Evolutionary conservation across 2,888 invertebrate genomes (phyloP).

Genomic region (Andrena dorsata): DNA sequence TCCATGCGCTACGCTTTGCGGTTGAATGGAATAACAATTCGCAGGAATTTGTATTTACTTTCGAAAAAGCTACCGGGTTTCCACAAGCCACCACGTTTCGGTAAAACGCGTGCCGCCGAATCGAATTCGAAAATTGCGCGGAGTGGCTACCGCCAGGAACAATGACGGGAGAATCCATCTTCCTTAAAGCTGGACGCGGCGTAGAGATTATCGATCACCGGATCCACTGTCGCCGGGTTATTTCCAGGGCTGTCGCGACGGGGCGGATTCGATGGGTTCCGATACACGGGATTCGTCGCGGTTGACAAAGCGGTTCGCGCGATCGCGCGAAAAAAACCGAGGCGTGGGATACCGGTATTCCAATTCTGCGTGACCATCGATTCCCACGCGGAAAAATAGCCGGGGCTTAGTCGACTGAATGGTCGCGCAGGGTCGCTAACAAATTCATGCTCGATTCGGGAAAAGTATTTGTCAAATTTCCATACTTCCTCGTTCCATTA

Average conservation of each 20-base stretch:
- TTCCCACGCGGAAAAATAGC: not conserved
- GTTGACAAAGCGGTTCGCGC: slow-evolving; percentile 15
- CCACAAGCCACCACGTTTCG: not conserved
- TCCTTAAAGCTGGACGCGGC: slow-evolving; percentile 33
- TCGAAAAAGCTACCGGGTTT: not conserved
- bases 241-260: not conserved
- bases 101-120: not conserved
- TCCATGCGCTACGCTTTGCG: too few relatives aligned
- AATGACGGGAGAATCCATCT: slow-evolving; percentile 27
- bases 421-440: too few relatives aligned
- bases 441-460: slow-evolving; percentile 3
- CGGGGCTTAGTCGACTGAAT: not conserved
- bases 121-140: not conserved
- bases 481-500: too few relatives aligned
- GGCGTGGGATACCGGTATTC: slow-evolving; percentile 17
- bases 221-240: not conserved
- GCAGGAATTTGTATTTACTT: too few relatives aligned
- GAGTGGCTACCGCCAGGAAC: not conserved
- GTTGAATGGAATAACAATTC: too few relatives aligned
- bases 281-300: slow-evolving; percentile 19
- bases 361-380: slow-evolving; percentile 34
- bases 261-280: slow-evolving; percentile 19
- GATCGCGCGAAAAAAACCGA: not conserved
- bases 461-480: too few relatives aligned
- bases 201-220: not conserved